Evolutionary conservation across 2,797 vertebrate genomes (phyloP), one percentile per base, ranked within the genome.

Genomic region (Brachyalestes nurse): DNA sequence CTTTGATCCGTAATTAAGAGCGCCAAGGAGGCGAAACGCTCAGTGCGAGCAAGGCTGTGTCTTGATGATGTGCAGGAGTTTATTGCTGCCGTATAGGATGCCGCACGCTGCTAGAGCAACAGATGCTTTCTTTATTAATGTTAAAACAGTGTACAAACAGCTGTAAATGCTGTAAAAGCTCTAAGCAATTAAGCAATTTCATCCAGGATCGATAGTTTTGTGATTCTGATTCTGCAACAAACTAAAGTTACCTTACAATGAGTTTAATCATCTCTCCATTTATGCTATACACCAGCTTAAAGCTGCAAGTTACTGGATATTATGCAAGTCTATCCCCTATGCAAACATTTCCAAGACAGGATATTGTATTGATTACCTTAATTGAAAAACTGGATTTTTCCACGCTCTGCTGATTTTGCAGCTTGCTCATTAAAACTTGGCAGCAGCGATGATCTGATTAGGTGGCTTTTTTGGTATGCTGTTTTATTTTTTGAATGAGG

Each of bases 1-100:
- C 87, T 81, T 82, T 84, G 83, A 84, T 87, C 81, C 38, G 21
- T 25, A 78, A 78, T 74, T 80, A 86, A 76, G 57, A 77, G 61
- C 42, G 51, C 25, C 17, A 57, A n/a, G 49, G 16, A 82, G 61
- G 8, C 14, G 72, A 77, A 60, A 69, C 47, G 60, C 57, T 40
- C 21, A 10, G 14, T 10, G 66, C 25, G 65, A 12, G 51, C 38
- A 21, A 25, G 38, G 40, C 62, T 60, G 40, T 25, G 23, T 28
- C 69, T 60, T 16, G 21, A 55, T 47, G 70, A 80, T 78, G 34
- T 69, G 47, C 55, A 42, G 38, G 57, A n/a, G 19, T 16, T 42
- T 70, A 40, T 61, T 1, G 13, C 40, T 14, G 66, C 14, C 17
- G 4, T 62, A 34, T 10, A 62, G 60, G 17, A 12, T 1, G 10